Conservation (phyloP, 2,888 invertebrate species). For the Hydrotaea diabolus region DNA sequence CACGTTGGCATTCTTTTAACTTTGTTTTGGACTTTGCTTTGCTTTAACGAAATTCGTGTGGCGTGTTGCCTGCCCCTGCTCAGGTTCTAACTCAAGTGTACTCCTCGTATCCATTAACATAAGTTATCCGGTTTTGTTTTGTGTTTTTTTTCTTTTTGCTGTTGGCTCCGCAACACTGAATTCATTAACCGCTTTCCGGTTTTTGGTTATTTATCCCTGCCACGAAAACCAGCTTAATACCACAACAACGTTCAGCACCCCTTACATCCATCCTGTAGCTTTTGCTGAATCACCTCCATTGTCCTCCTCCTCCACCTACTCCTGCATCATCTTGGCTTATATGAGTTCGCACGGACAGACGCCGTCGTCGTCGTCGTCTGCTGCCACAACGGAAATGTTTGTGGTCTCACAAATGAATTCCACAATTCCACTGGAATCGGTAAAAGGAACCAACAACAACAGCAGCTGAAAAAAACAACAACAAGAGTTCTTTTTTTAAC, state of each 20-base stretch:
- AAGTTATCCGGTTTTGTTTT: background rate
- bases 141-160: too few species aligned
- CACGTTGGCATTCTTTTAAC: too few species aligned
- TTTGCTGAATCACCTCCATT: too few species aligned
- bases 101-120: background rate
- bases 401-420: slow-evolving; percentile 7
- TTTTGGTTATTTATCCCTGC: background rate
- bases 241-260: background rate
- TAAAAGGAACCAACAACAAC: background rate
- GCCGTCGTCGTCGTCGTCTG: too few species aligned
- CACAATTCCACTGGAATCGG: background rate
- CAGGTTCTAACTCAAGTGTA: too few species aligned
- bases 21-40: background rate
- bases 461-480: background rate
- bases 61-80: background rate
- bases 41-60: background rate
- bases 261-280: background rate
- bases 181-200: slow-evolving; percentile 13
- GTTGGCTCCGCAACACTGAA: background rate
- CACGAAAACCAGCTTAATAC: background rate
- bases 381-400: background rate
- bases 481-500: background rate
- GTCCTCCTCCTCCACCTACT: background rate
- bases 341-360: background rate
- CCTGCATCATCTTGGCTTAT: background rate